phyloP scores from a whole-genome alignment of 2,888 invertebrate genomes.

The Schrankia costaestrigalis region DNA sequence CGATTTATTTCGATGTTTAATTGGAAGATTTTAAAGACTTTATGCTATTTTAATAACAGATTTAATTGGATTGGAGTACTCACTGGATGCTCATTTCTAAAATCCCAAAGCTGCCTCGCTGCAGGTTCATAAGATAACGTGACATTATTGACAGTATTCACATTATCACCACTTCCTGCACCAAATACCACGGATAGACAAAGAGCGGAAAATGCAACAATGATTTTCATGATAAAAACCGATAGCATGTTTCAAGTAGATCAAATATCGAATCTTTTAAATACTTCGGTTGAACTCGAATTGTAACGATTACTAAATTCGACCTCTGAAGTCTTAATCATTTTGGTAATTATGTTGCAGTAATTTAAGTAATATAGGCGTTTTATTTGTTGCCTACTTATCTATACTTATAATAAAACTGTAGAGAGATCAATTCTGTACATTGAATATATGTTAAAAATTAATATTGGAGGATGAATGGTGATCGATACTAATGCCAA shows the following conservation, averaged over 20 bases:
- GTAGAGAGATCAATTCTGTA: too few relatives aligned
- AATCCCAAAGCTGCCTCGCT: constrained; percentile 41
- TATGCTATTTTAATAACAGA: neutral
- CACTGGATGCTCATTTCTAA: constrained; percentile 43
- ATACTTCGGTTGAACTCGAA: neutral
- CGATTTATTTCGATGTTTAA: too few relatives aligned
- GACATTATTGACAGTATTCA: constrained; percentile 13
- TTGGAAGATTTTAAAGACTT: too few relatives aligned
- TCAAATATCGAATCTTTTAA: neutral
- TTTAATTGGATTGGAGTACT: neutral
- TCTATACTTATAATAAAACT: too few relatives aligned
- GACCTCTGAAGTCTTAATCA: too few relatives aligned
- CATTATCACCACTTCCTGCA: neutral
- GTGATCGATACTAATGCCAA: too few relatives aligned
- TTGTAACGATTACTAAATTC: too few relatives aligned
- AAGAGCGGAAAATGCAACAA: constrained; percentile 10
- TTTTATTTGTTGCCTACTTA: too few relatives aligned
- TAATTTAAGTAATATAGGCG: too few relatives aligned
- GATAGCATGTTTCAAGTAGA: neutral
- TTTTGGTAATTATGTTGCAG: too few relatives aligned
- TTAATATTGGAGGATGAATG: too few relatives aligned
- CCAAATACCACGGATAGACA: constrained; percentile 5
- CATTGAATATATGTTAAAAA: too few relatives aligned
- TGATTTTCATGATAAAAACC: constrained; percentile 16
- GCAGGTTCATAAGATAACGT: constrained; percentile 27